A percentile compares a stretch with the other conserved stretches of the same genome.
Conservation (phyloP, 2,113 vertebrate species). For the Caretta caretta region DNA sequence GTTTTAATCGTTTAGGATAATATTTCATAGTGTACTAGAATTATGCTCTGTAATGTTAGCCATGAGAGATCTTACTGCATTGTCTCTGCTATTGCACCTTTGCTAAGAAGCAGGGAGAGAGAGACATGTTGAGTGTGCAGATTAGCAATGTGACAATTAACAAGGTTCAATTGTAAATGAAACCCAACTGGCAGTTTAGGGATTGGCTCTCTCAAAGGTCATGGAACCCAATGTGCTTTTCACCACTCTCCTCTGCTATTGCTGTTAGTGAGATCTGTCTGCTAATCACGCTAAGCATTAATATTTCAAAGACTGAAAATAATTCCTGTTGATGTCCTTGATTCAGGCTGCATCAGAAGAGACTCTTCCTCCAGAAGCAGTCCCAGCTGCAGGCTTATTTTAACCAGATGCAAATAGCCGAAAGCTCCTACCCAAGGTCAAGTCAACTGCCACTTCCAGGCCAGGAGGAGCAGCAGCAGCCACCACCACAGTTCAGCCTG, state of each 20-base stretch:
- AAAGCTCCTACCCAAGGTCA: constrained; percentile 83
- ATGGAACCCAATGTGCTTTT: neutral
- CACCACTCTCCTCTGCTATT: neutral
- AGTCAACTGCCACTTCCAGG: constrained; percentile 75
- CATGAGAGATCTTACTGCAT: neutral
- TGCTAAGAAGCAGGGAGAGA: neutral
- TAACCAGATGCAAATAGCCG: constrained; percentile 98
- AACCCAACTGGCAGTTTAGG: neutral
- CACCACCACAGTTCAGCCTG: constrained; percentile 72
- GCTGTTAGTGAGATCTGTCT: neutral
- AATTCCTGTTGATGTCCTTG: constrained; percentile 16
- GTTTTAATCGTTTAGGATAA: neutral
- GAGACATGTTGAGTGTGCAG: neutral
- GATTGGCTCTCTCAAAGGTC: neutral
- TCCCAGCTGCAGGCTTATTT: constrained; percentile 95
- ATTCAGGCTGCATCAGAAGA: constrained; percentile 94
- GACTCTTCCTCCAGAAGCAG: constrained; percentile 94
- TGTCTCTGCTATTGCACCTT: neutral
- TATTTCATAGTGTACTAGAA: neutral
- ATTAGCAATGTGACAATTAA: neutral
- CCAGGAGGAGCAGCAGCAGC: constrained; percentile 65
- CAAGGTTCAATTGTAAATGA: neutral
- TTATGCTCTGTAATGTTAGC: accelerated
- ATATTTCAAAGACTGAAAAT: neutral
- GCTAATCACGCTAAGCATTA: neutral